These are phyloP conservation scores for Bradypodion pumilum DNA, from an alignment of 2,797 vertebrate species.

Conservation along the genomic window DNA sequence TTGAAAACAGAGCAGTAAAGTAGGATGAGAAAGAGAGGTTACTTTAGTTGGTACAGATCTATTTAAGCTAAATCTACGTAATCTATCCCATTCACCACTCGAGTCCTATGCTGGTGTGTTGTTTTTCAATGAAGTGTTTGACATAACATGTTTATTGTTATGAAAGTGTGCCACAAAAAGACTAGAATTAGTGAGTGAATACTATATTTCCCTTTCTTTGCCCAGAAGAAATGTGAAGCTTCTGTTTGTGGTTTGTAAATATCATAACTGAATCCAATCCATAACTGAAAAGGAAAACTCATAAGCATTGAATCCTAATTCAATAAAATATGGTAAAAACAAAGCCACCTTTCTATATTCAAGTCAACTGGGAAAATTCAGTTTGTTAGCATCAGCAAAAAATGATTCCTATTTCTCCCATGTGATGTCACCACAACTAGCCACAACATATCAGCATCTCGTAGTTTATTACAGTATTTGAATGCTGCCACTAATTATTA, in stretches of 20 bases:
- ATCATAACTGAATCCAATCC: not conserved
- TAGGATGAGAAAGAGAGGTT: no score
- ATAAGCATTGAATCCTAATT: not conserved
- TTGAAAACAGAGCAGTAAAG: not conserved
- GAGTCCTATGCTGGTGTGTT: not conserved
- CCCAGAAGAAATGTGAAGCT: not conserved
- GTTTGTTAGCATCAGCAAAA: not conserved
- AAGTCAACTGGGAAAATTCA: not conserved
- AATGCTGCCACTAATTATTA: not conserved
- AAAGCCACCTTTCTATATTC: not conserved
- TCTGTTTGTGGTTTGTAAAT: not conserved
- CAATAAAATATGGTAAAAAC: not conserved
- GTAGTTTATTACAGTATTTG: not conserved
- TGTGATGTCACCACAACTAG: not conserved
- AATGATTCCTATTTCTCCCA: not conserved
- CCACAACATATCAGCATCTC: not conserved
- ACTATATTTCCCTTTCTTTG: not conserved
- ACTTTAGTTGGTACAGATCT: no score
- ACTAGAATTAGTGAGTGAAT: not conserved
- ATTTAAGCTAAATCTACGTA: no score
- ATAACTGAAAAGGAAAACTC: not conserved
- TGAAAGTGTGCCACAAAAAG: not conserved
- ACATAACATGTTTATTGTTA: not conserved
- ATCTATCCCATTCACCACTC: not conserved
- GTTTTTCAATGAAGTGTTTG: not conserved